Base-by-base conservation (phyloP, 2,113 vertebrate species). In the Catharus minimus region DNA sequence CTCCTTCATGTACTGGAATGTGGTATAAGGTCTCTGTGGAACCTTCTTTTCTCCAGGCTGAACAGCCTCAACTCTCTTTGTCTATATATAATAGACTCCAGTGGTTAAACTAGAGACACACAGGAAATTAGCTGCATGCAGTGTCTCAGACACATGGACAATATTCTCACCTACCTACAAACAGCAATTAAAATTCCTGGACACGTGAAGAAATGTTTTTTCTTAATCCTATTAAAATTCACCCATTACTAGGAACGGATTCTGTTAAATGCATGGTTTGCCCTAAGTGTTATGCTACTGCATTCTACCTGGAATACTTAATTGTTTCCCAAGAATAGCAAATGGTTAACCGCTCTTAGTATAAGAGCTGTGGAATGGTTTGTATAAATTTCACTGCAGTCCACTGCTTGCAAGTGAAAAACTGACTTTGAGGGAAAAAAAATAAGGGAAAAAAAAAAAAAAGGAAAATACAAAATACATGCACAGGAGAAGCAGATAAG, bases 401-500 rank as follows among this genome's bases (percentile, higher is more conserved):
- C 88, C 50, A 46, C 62, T 69, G 33, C 16, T 24, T 41, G n/a
- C 43, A 3, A 57, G 26, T 16, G 28, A 67, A 80, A 52, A 80
- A 39, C 24, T 41, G 49, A 4, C 11, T 73, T 65, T 64, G 28
- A 5, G 7, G 9, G 10, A 8, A 43, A 28, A 52, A 30, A 27
- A 8, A 11, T 26, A 6, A 11, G 38, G 2, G 33, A 36, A 36
- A 4, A 1, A 33, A 24, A 24, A 24, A 50, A 7, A 14, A 19
- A 6, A 5, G 1, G 11, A 47, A 61, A 55, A 71, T 6, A 49
- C 17, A 19, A 66, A 46, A 64, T n/a, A 50, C 0, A 4, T 53
- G 57, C 38, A 77, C 16, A 32, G 30, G 39, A 71, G 43, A 88
- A 94, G 65, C 24, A 78, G 89, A 90, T 95, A 96, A 93, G n/a